These are phyloP conservation scores for Bucco capensis DNA, from an alignment of 2,113 vertebrate species.

Conservation along the genomic window DNA sequence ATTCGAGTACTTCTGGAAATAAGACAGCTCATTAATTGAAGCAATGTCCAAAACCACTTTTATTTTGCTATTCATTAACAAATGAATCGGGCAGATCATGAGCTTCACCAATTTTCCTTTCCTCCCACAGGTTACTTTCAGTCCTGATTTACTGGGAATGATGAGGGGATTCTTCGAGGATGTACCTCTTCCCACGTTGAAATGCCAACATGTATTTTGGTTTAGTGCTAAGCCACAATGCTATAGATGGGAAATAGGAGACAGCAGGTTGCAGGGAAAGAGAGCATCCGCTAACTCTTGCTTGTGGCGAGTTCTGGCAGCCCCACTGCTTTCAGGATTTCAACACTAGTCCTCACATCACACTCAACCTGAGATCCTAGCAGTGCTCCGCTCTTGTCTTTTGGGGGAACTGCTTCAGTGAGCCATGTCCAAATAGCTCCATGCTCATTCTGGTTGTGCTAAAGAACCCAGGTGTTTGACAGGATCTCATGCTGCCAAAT, in stretches of 20 bases:
- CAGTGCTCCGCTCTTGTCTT: neutral
- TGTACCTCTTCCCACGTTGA: neutral
- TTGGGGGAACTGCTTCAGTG: neutral
- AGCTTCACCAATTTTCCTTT: neutral
- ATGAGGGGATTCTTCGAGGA: neutral
- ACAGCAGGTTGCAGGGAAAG: fast-evolving
- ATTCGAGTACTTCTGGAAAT: constrained; percentile 9
- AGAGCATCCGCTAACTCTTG: neutral
- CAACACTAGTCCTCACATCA: neutral
- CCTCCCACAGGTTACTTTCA: neutral
- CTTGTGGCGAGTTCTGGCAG: neutral
- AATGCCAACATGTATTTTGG: neutral
- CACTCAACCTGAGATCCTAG: neutral
- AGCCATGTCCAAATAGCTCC: neutral
- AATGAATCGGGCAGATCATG: neutral
- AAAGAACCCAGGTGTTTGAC: neutral
- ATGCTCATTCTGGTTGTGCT: neutral
- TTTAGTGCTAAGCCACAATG: neutral
- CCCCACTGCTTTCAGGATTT: neutral
- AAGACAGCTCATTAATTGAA: neutral
- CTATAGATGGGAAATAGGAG: neutral
- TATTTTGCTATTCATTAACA: constrained; percentile 10
- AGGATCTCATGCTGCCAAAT: neutral
- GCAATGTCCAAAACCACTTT: neutral
- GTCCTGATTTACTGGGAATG: too few species aligned